Evolutionary conservation across 2,113 vertebrate species (phyloP).

Genomic region (Cyanoderma ruficeps): DNA sequence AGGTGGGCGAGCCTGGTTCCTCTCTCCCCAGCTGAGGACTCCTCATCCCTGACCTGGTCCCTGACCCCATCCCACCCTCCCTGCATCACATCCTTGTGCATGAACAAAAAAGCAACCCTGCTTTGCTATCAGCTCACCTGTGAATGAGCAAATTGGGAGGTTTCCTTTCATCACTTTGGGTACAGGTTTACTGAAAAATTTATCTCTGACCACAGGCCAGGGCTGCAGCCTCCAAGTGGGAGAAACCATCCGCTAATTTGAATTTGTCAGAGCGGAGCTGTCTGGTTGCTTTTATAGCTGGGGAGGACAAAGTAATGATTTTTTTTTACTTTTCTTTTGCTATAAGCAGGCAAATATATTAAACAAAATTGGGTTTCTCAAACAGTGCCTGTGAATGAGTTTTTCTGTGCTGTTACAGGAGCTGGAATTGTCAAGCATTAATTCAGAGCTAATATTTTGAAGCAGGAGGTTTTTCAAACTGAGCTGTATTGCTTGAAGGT

Average conservation of each 20-base stretch:
- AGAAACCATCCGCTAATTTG: constrained; percentile 23
- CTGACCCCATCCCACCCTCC: neutral
- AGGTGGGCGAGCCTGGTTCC: neutral
- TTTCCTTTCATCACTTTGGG: constrained; percentile 18
- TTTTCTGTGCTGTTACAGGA: constrained; percentile 4
- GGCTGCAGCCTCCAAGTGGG: constrained; percentile 20
- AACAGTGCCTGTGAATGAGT: neutral
- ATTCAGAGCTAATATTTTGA: constrained; percentile 17
- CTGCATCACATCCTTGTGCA: neutral
- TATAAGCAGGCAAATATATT: constrained; percentile 54
- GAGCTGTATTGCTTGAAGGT: neutral
- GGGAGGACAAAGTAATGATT: constrained; percentile 53
- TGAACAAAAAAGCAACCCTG: neutral
- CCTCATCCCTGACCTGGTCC: neutral
- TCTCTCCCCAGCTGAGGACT: neutral
- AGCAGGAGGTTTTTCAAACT: constrained; percentile 46
- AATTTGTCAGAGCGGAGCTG: constrained; percentile 27
- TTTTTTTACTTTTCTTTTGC: constrained; percentile 15
- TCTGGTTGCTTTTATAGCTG: constrained; percentile 39
- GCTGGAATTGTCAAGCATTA: neutral
- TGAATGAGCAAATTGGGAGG: neutral
- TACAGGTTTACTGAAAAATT: constrained; percentile 64
- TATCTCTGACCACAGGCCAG: constrained; percentile 59
- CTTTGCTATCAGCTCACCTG: neutral
- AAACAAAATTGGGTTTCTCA: neutral